Evolutionary conservation across 2,888 invertebrate species (phyloP).

Genomic region (Geophilus truncorum): DNA sequence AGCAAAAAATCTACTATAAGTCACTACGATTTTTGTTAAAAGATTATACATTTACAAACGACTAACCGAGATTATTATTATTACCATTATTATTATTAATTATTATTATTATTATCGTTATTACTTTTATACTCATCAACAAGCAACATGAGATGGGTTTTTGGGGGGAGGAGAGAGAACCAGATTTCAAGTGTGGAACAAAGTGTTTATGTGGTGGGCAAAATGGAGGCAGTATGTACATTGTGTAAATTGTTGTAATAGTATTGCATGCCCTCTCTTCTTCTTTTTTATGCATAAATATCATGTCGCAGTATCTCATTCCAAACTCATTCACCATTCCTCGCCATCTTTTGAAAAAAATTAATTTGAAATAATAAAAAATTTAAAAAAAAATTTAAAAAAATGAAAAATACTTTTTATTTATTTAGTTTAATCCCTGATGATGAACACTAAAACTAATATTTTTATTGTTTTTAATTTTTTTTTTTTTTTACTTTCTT

Average conservation of each 20-base stretch:
- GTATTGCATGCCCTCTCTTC: neutral
- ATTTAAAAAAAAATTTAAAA: neutral
- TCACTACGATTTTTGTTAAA: neutral
- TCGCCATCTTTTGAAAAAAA: neutral
- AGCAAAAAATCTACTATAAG: neutral
- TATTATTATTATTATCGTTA: neutral
- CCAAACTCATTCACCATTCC: neutral
- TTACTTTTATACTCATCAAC: neutral
- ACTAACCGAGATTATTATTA: neutral
- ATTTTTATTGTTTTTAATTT: neutral
- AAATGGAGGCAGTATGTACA: neutral
- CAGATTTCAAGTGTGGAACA: neutral
- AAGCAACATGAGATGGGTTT: neutral
- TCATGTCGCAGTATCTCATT: neutral
- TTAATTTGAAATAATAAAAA: neutral
- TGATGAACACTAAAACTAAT: neutral
- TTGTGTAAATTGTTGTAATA: neutral
- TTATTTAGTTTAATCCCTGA: neutral
- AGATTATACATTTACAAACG: neutral
- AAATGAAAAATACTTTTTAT: neutral
- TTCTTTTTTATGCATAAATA: neutral
- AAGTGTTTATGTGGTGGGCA: neutral
- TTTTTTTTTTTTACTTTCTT: neutral
- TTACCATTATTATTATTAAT: neutral
- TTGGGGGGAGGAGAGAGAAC: neutral